A percentile compares a stretch with the other conserved stretches of the same genome.
Evolutionary conservation across 2,888 invertebrate genomes (phyloP).

Genomic region (Spatulosminthurus flaviceps): DNA sequence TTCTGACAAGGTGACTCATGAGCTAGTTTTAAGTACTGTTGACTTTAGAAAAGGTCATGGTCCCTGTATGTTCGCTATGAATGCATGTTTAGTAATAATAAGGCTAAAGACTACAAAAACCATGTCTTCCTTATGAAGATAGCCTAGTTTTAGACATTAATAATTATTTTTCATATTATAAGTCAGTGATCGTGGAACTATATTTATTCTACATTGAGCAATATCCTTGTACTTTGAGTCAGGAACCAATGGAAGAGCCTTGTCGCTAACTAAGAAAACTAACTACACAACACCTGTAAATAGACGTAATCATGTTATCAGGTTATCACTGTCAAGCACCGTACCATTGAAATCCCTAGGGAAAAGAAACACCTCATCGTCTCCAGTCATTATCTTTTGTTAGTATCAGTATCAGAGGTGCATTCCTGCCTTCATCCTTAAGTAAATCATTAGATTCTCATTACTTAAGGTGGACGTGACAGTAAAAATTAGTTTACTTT

Average conservation of each 20-base stretch:
- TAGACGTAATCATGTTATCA: background rate
- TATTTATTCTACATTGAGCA: no score
- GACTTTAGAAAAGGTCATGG: conserved; percentile 43
- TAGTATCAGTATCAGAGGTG: background rate
- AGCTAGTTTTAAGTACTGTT: conserved; percentile 4
- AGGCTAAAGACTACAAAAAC: no score
- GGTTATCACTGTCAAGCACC: no score
- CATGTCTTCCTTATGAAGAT: no score
- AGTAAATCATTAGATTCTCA: background rate
- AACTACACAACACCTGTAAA: conserved; percentile 14
- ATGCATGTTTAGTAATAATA: no score
- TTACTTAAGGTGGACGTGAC: background rate
- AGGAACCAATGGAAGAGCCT: background rate
- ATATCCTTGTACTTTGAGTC: background rate
- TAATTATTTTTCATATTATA: no score
- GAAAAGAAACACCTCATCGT: background rate
- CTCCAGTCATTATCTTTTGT: background rate
- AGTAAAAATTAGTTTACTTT: background rate
- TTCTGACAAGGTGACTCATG: background rate
- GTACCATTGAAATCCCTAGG: background rate
- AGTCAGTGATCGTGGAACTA: no score
- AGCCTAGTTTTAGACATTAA: no score
- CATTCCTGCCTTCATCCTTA: background rate
- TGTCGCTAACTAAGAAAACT: background rate
- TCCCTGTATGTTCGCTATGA: conserved; percentile 26